These are phyloP conservation scores for Tonatia bakeri DNA, from an alignment of 2,113 vertebrate species.

Conservation along the genomic window DNA sequence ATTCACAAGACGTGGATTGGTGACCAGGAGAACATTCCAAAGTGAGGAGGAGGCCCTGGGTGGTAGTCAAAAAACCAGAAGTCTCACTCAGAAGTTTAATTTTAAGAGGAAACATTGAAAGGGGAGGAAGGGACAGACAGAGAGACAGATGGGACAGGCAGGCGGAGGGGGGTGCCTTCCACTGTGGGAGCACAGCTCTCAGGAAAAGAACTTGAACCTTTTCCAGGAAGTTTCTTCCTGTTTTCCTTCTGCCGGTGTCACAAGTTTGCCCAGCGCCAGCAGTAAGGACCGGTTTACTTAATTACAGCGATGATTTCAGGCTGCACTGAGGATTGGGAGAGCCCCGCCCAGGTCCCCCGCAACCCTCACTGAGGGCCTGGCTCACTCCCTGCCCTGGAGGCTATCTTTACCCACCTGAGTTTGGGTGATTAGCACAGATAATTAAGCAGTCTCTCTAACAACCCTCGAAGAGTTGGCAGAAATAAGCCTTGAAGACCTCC, in stretches of 20 bases:
- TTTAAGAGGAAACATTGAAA: not conserved
- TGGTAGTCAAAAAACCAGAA: not conserved
- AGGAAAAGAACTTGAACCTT: not conserved
- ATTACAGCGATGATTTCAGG: not conserved
- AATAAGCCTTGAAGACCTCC: not conserved
- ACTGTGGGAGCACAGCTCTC: not conserved
- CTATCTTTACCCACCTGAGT: slow-evolving; percentile 44
- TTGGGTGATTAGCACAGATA: slow-evolving; percentile 46
- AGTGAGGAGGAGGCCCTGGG: not conserved
- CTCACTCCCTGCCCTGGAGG: not conserved
- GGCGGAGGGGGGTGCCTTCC: not conserved
- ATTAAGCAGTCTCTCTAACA: not conserved
- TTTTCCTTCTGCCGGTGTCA: not conserved
- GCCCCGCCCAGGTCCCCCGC: not conserved
- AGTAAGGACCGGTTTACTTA: not conserved
- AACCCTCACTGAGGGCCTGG: not conserved
- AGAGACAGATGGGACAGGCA: rapidly evolving
- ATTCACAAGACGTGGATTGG: not conserved
- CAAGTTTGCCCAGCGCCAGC: rapidly evolving
- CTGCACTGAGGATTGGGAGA: not conserved
- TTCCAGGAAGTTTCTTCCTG: not conserved
- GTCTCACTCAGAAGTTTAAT: not conserved
- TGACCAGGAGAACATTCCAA: not conserved
- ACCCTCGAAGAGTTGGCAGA: not conserved
- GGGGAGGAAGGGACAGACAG: rapidly evolving